Evolutionary conservation across 2,888 invertebrate species (phyloP).

Genomic region (Ormyrus rosae): DNA sequence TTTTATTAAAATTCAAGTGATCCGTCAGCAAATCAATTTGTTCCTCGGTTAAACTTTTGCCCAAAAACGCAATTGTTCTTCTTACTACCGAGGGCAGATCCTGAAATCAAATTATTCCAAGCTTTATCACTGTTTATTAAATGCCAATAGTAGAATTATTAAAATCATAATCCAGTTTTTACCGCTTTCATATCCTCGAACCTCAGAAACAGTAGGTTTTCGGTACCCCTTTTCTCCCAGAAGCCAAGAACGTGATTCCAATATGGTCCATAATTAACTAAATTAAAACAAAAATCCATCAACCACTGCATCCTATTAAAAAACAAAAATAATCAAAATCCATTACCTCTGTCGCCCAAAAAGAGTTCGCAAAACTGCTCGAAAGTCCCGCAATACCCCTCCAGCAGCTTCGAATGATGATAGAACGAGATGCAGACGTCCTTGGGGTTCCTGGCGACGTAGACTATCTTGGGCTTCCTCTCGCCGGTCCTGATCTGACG

Average conservation of each 20-base stretch:
- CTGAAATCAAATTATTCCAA: constrained; percentile 16
- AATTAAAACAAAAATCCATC: neutral
- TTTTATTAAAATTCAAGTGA: constrained; percentile 79
- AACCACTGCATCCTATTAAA: neutral
- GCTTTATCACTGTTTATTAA: too few species aligned
- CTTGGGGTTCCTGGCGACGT: constrained; percentile 84
- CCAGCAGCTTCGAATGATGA: constrained; percentile 81
- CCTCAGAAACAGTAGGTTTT: constrained; percentile 64
- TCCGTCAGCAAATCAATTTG: constrained; percentile 76
- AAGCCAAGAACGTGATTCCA: constrained; percentile 66
- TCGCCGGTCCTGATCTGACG: constrained; percentile 72
- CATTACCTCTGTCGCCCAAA: constrained; percentile 77
- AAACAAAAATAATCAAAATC: neutral
- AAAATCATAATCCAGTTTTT: constrained; percentile 10
- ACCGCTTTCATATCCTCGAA: constrained; percentile 70
- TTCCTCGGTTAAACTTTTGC: constrained; percentile 74
- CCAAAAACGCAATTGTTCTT: constrained; percentile 77
- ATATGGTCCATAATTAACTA: constrained; percentile 65
- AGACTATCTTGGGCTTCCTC: constrained; percentile 79
- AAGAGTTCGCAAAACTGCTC: constrained; percentile 81
- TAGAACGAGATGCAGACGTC: constrained; percentile 85
- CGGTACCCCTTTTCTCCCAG: constrained; percentile 61
- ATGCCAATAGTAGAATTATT: too few species aligned
- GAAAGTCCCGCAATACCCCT: constrained; percentile 78
- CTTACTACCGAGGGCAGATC: constrained; percentile 78